Base-by-base conservation (phyloP, 2,797 vertebrate species). In the Leptatherina wallacei region DNA sequence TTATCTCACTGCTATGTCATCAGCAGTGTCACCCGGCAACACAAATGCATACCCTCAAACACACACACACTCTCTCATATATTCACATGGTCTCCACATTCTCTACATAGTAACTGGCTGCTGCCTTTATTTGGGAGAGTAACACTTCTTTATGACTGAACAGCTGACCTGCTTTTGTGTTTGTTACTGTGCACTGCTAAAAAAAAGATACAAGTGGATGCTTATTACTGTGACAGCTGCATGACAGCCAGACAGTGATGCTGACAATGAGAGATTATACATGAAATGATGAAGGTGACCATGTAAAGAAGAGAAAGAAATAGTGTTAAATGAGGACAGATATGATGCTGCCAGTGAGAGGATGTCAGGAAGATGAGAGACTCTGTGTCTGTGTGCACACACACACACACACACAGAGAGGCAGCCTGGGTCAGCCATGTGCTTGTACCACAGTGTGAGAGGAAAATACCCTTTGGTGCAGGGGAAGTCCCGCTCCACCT, bases 381-480 rank as follows among this genome's bases (percentile, higher is more conserved):
- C 44, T 49, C n/a, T n/a, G n/a, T n/a, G n/a, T n/a, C n/a, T n/a
- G n/a, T 22, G n/a, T 22, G 16, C 47, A 42, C 40, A 65, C 27
- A 58, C 44, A 73, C 60, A 72, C 59, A 71, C 64, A 76, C 73
- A 79, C 47, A 64, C 30, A 62, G 58, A 70, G 73, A 89, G 78
- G 84, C 81, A 88, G 77, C 66, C 73, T 35, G 75, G 87, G 89
- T 93, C 89, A 89, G 75, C 85, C 88, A 92, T 91, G 90, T 93
- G 88, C 89, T 82, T 61, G 77, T 87, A 92, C 88, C 90, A 89
- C 88, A 88, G 84, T 91, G 85, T 82, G 72, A 92, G 91, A 92
- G 93, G 90, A 93, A 93, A 94, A 93, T 92, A 92, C 91, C 92
- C 91, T 92, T 90, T 92, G 91, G 89, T 91, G 73, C 72, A 89